Evolutionary conservation across 2,888 invertebrate species (phyloP).

Genomic region (Ceraclea dissimilis): DNA sequence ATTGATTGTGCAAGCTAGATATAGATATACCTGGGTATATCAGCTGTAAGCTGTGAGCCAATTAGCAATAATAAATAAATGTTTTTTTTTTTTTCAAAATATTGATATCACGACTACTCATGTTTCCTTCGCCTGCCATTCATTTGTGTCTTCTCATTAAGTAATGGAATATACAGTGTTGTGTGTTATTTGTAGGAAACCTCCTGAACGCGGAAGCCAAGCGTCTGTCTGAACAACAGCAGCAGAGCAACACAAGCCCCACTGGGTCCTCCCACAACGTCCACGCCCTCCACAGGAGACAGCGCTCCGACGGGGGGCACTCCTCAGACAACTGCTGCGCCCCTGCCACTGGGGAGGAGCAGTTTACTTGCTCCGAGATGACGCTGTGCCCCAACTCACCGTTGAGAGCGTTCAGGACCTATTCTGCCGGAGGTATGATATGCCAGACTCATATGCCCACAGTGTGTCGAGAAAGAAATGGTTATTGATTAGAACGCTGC

Average conservation of each 20-base stretch:
- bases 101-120: no score
- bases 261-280: not conserved
- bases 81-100: no score
- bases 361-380: conserved; percentile 35
- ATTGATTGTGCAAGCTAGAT: no score
- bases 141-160: no score
- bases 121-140: no score
- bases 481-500: no score
- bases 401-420: conserved; percentile 17
- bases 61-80: not conserved
- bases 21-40: no score
- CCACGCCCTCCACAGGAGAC: conserved; percentile 12
- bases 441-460: no score
- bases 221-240: conserved; percentile 38
- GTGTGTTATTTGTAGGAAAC: conserved; percentile 19
- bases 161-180: no score
- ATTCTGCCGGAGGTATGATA: conserved; percentile 19
- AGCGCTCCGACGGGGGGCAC: conserved; percentile 20
- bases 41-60: no score
- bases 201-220: conserved; percentile 21
- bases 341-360: conserved; percentile 30
- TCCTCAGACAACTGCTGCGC: conserved; percentile 20
- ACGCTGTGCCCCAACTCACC: conserved; percentile 44
- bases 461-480: no score
- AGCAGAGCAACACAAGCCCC: conserved; percentile 27